phyloP scores from a whole-genome alignment of 2,888 invertebrate species.

The Nephrotoma flavescens region DNA sequence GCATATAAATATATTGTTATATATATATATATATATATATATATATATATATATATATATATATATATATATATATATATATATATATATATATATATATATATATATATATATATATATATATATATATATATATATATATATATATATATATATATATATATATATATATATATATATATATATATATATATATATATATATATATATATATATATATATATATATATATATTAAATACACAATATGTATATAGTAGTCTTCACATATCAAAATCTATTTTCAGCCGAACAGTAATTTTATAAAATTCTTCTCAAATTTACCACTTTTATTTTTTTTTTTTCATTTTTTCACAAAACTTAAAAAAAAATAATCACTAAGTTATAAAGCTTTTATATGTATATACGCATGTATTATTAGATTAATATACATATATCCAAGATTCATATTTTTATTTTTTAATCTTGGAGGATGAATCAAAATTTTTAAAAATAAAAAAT shows the following conservation, averaged over 20 bases:
- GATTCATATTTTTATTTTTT: neutral
- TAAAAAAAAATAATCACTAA: conserved; percentile 50
- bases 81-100: conserved; percentile 3
- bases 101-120: conserved; percentile 4
- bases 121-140: conserved; percentile 4
- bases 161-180: conserved; percentile 4
- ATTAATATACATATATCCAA: neutral
- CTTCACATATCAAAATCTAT: conserved; percentile 1
- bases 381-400: neutral
- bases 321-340: neutral
- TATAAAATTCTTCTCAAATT: neutral
- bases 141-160: neutral
- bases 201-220: neutral
- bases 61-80: conserved; percentile 1
- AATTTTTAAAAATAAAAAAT: conserved; percentile 1
- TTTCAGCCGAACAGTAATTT: conserved; percentile 1
- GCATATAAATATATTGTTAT: neutral
- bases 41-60: neutral
- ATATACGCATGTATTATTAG: neutral
- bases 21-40: neutral
- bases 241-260: neutral
- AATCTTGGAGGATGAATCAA: neutral
- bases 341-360: conserved; percentile 89
- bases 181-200: conserved; percentile 4
- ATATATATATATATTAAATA: neutral